Percentiles rank a stretch among this genome's conserved stretches.
These are phyloP conservation scores for Dermatemys mawii DNA, from an alignment of 2,113 vertebrate genomes.

Conservation along the genomic window DNA sequence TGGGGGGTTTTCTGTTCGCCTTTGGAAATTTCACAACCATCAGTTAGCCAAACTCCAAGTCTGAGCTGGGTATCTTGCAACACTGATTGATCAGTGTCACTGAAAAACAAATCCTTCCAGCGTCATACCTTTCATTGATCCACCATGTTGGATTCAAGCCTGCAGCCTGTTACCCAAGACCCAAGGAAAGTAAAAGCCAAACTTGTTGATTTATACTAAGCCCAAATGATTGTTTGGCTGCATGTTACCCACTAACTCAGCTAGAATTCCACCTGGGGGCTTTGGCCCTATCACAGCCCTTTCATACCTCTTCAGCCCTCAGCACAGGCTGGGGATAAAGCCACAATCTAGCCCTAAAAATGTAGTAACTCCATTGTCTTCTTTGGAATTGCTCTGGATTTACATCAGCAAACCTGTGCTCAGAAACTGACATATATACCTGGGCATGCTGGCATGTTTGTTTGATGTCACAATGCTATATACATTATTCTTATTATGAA, in stretches of 20 bases:
- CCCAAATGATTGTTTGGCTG: neutral
- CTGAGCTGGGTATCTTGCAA: constrained; percentile 62
- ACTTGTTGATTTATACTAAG: neutral
- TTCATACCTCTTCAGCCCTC: neutral
- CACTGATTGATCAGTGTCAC: constrained; percentile 54
- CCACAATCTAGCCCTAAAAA: neutral
- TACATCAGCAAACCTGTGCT: neutral
- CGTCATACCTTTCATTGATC: constrained; percentile 53
- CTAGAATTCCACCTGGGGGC: neutral
- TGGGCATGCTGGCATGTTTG: neutral
- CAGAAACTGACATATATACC: neutral
- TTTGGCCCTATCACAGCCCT: neutral
- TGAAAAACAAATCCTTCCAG: constrained; percentile 53
- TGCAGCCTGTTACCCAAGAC: neutral
- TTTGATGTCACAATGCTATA: neutral
- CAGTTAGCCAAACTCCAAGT: constrained; percentile 37
- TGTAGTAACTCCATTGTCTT: neutral
- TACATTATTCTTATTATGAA: neutral
- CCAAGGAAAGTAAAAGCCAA: neutral
- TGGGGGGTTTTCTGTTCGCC: neutral
- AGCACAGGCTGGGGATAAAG: neutral
- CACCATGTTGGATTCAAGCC: constrained; percentile 9
- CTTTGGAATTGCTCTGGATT: neutral
- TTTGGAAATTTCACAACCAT: constrained; percentile 70
- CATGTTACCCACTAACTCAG: neutral